Conservation (phyloP, 2,113 vertebrate species). For the Corydoras maculifer region DNA sequence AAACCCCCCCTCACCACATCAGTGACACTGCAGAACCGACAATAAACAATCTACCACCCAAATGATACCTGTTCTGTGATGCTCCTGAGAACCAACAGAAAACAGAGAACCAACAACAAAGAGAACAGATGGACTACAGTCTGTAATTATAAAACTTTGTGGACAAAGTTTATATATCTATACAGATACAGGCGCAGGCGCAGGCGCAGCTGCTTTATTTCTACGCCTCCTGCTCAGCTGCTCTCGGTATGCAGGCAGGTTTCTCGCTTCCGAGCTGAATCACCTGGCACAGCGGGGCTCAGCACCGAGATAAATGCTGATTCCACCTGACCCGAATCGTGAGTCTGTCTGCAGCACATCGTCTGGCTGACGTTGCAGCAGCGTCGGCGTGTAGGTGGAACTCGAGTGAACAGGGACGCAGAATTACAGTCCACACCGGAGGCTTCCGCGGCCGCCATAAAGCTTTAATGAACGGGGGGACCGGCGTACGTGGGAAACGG, state of each 20-base stretch:
- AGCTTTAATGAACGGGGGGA: conserved; percentile 9
- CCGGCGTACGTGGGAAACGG: not conserved
- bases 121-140: too few relatives aligned
- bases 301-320: conserved; percentile 10
- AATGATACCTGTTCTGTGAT: too few relatives aligned
- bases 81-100: too few relatives aligned
- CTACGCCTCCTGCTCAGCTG: not conserved
- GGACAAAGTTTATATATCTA: too few relatives aligned
- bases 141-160: too few relatives aligned
- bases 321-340: conserved; percentile 16
- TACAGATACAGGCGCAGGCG: too few relatives aligned
- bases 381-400: conserved; percentile 7
- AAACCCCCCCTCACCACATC: too few relatives aligned
- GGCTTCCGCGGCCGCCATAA: conserved; percentile 20
- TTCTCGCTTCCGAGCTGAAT: not conserved
- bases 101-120: too few relatives aligned
- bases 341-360: conserved; percentile 11
- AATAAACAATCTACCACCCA: too few relatives aligned
- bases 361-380: conserved; percentile 31
- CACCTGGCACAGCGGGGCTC: not conserved
- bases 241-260: not conserved
- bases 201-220: not conserved
- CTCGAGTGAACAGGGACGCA: not conserved
- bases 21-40: too few relatives aligned
- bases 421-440: conserved; percentile 35